phyloP scores from a whole-genome alignment of 2,113 vertebrate genomes.

The Eudyptes chrysolophus region DNA sequence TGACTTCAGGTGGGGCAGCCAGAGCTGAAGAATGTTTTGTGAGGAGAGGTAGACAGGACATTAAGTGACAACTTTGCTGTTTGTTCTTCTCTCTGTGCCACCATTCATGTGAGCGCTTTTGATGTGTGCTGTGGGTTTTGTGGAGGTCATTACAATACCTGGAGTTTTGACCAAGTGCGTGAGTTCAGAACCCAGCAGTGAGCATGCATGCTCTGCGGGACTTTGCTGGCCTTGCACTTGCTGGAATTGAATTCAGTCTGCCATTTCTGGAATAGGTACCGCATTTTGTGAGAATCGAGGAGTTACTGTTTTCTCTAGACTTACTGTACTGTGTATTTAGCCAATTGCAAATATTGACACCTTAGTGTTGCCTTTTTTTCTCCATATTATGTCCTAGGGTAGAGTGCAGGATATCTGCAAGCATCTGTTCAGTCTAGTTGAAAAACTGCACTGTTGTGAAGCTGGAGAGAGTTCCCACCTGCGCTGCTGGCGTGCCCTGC shows the following conservation, averaged over 20 bases:
- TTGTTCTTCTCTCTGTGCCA: not conserved
- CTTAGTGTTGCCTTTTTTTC: not conserved
- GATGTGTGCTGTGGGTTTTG: not conserved
- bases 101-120: not conserved
- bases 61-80: not conserved
- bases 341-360: not conserved
- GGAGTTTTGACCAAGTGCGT: not conserved
- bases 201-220: accelerated
- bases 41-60: not conserved
- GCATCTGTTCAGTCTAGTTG: not conserved
- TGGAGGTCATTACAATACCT: not conserved
- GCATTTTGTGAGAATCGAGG: not conserved
- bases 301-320: not conserved
- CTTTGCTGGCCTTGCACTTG: not conserved
- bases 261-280: not conserved
- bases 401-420: not conserved
- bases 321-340: not conserved
- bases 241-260: not conserved
- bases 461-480: not conserved
- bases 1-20: not conserved
- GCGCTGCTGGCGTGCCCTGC: not conserved
- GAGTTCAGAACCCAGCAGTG: not conserved
- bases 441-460: not conserved
- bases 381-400: not conserved
- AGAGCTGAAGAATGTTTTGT: not conserved